Evolutionary conservation across 2,797 vertebrate species (phyloP).

Genomic region (Chrosomus eos): DNA sequence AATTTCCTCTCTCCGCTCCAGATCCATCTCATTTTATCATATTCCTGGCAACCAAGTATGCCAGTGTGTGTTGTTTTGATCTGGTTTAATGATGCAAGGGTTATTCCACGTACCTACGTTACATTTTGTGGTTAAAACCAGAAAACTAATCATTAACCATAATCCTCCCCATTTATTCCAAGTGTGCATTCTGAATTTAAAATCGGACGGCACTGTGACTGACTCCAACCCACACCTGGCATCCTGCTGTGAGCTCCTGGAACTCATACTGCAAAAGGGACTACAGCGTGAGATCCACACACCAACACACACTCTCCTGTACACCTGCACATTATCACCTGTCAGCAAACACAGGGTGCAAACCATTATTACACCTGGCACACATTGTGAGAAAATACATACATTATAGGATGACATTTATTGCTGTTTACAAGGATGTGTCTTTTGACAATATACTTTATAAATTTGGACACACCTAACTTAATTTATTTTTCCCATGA

Average conservation of each 20-base stretch:
- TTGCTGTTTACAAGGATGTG: conserved; percentile 10
- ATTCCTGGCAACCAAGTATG: conserved; percentile 7
- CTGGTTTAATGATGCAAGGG: not conserved
- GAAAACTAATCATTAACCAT: conserved; percentile 9
- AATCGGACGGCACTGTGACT: conserved; percentile 69
- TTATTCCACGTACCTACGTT: not conserved
- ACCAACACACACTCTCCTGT: not conserved
- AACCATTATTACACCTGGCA: conserved; percentile 3
- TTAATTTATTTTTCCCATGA: not conserved
- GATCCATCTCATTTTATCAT: not conserved
- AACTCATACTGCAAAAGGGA: conserved; percentile 84
- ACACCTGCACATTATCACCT: conserved; percentile 3
- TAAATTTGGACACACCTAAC: not conserved
- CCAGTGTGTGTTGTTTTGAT: not conserved
- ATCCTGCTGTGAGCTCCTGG: conserved; percentile 81
- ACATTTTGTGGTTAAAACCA: conserved; percentile 8
- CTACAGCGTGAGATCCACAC: conserved; percentile 80
- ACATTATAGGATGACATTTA: not conserved
- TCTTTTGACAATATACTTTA: not conserved
- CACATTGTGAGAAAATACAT: not conserved
- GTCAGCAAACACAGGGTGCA: not conserved
- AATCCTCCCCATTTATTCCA: conserved; percentile 15
- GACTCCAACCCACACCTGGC: conserved; percentile 76
- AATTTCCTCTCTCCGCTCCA: not conserved
- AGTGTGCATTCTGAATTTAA: conserved; percentile 83